Percentiles rank a stretch among this genome's conserved stretches.
Conservation (phyloP, 2,797 vertebrate species). For the Lutjanus campechanus region DNA sequence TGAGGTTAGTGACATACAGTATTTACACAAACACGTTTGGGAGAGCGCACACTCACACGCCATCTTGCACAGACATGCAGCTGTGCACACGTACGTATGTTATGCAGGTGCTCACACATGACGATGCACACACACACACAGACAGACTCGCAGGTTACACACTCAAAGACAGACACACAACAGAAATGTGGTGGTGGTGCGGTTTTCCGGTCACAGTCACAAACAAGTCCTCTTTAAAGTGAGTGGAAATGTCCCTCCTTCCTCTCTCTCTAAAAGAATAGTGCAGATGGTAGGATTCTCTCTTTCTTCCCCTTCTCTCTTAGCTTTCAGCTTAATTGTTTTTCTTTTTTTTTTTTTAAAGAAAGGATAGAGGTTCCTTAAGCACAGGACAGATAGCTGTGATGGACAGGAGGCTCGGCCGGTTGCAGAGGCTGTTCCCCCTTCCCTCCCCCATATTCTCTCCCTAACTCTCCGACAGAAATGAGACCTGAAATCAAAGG, state of each 20-base stretch:
- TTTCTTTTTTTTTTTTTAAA: conserved; percentile 56
- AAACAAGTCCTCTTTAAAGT: conserved; percentile 78
- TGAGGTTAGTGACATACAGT: conserved; percentile 61
- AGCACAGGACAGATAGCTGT: conserved; percentile 70
- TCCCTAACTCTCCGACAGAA: conserved; percentile 52
- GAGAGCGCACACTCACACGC: conserved; percentile 37
- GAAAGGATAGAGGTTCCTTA: conserved; percentile 75
- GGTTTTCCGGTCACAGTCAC: conserved; percentile 71
- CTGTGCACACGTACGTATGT: conserved; percentile 51
- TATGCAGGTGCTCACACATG: conserved; percentile 52
- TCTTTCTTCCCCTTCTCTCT: conserved; percentile 47
- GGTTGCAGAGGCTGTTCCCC: conserved; percentile 35
- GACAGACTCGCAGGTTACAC: conserved; percentile 15
- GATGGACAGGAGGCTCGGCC: conserved; percentile 54
- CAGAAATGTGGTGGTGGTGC: conserved; percentile 48
- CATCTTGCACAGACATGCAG: conserved; percentile 59
- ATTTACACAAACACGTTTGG: conserved; percentile 70
- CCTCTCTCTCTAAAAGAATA: conserved; percentile 83
- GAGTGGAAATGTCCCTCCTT: conserved; percentile 86
- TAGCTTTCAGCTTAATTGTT: conserved; percentile 56
- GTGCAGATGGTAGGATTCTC: conserved; percentile 82
- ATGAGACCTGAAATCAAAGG: conserved; percentile 67
- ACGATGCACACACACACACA: conserved; percentile 45
- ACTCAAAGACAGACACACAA: conserved; percentile 51
- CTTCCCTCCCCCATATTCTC: conserved; percentile 5